Evolutionary conservation across 2,888 invertebrate species (phyloP), one percentile per base, ranked within the genome.

Genomic region (Patella caerulea): DNA sequence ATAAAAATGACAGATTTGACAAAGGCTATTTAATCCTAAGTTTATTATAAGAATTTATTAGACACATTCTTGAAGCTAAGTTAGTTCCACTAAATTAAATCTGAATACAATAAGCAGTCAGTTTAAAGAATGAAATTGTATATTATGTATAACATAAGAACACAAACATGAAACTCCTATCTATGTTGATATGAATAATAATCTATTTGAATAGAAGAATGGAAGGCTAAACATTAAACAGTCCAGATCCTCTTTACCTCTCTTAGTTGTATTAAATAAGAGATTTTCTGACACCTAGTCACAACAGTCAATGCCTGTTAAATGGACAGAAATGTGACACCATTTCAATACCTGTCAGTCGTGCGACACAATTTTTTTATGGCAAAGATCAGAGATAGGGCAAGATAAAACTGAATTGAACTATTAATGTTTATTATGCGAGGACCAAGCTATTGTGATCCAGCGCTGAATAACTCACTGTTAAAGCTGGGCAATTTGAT

Each of bases 131-230:
- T 45, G 45, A 45, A 45, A 45, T 45, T 45, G 45, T 45, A 45
- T 45, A 45, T 45, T 45, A 45, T 45, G 45, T 45, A 45, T 45
- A 45, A 45, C 45, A 45, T 45, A 45, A 45, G 9, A 45, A 45
- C 9, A 45, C 45, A 45, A 45, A 45, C 45, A 45, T 45, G 45
- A 45, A 45, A 45, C 45, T 45, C 45, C 45, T 45, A 45, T 45
- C 45, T 45, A 45, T 45, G 45, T 45, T 45, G 45, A 45, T 45
- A 45, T 45, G 45, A 45, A 45, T 45, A 45, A 45, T 45, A 45
- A 45, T 45, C 45, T 45, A 45, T 45, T 45, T 65, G 59, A 74
- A 45, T 59, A 65, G 74, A 74, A 45, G 59, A 54, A 73, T 53
- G 65, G 74, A 74, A 45, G 45, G 45, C 45, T 45, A 45, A 45